Percentiles rank a stretch among this genome's conserved stretches.
Evolutionary conservation across 2,888 invertebrate genomes (phyloP).

Genomic region (Drosophila kanekoi): DNA sequence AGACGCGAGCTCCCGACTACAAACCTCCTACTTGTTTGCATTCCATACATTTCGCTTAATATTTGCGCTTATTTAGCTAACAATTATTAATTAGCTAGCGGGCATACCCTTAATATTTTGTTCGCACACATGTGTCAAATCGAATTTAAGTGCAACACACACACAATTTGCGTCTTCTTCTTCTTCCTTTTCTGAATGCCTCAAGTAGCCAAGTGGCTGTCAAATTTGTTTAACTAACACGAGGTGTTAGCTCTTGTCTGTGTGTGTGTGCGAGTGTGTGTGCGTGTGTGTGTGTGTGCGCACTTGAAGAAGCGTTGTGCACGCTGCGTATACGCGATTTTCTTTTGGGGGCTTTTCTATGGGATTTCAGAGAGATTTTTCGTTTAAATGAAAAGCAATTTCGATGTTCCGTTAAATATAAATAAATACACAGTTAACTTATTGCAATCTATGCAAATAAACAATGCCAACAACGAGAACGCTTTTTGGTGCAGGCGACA

Average conservation of each 20-base stretch:
- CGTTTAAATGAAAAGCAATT: conserved; percentile 20
- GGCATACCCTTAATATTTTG: neutral
- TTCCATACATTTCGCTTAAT: no score
- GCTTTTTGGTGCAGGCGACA: conserved; percentile 36
- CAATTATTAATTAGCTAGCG: no score
- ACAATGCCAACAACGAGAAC: conserved; percentile 28
- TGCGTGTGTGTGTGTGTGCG: conserved; percentile 3
- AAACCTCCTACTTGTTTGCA: no score
- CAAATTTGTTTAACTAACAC: conserved; percentile 3
- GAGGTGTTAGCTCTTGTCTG: conserved; percentile 6
- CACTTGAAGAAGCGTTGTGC: conserved; percentile 2
- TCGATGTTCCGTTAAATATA: conserved; percentile 2
- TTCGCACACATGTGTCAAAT: conserved; percentile 1
- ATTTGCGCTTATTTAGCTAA: no score
- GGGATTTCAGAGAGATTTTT: conserved; percentile 19
- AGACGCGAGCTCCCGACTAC: no score
- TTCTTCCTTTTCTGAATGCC: neutral
- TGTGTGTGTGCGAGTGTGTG: neutral
- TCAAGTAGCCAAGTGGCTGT: conserved; percentile 2
- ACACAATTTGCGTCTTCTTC: neutral
- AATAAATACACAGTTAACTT: conserved; percentile 41
- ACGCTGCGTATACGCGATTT: conserved; percentile 41
- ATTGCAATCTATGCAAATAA: conserved; percentile 45
- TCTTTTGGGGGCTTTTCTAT: neutral
- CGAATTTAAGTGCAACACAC: neutral